phyloP scores from a whole-genome alignment of 2,888 invertebrate genomes.

The Tanytarsus gracilentus region DNA sequence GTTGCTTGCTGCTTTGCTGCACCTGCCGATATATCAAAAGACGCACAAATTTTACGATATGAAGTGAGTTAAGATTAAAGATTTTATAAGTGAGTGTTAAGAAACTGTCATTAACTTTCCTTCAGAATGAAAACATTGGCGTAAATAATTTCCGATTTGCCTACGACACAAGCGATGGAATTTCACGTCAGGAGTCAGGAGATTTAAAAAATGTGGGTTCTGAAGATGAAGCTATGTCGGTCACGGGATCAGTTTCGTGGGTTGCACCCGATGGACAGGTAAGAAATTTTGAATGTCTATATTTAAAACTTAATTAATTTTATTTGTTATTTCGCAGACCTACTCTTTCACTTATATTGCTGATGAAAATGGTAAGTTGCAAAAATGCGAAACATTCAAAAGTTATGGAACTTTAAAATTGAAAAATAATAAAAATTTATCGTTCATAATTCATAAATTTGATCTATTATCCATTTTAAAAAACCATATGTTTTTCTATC shows the following conservation, averaged over 20 bases:
- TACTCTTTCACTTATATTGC: constrained; percentile 39
- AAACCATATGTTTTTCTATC: too few relatives aligned
- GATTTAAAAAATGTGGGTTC: constrained; percentile 38
- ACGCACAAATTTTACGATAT: constrained; percentile 49
- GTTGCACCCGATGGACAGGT: constrained; percentile 50
- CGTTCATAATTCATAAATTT: too few relatives aligned
- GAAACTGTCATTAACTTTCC: not conserved
- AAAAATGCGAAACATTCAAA: not conserved
- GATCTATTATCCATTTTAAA: too few relatives aligned
- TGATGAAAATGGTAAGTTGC: constrained; percentile 39
- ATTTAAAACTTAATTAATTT: constrained; percentile 36
- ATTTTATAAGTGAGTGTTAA: not conserved
- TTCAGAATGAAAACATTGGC: constrained; percentile 31
- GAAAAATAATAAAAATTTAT: too few relatives aligned
- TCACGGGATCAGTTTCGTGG: constrained; percentile 54
- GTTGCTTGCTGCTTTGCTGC: constrained; percentile 40
- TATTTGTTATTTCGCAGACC: constrained; percentile 8
- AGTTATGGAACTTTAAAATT: too few relatives aligned
- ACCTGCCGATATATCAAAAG: constrained; percentile 43
- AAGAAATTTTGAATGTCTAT: constrained; percentile 33
- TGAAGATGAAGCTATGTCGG: constrained; percentile 44
- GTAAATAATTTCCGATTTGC: constrained; percentile 43
- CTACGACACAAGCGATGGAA: constrained; percentile 35
- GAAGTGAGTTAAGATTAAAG: constrained; percentile 48
- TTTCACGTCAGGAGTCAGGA: constrained; percentile 35